phyloP scores from a whole-genome alignment of 2,888 invertebrate species.

The Altica lythri region DNA sequence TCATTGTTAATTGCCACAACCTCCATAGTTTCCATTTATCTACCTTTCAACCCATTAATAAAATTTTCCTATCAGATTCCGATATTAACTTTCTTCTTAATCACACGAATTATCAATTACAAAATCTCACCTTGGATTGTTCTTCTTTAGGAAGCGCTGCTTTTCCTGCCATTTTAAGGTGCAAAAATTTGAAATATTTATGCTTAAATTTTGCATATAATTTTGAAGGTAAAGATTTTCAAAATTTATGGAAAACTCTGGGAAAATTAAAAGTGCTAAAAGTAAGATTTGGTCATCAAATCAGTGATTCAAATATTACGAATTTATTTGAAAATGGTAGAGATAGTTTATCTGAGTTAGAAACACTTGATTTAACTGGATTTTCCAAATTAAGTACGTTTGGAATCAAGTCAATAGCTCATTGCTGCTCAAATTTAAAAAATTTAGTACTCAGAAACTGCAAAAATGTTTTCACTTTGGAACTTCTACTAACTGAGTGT shows the following conservation, averaged over 20 bases:
- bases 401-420: constrained; percentile 26
- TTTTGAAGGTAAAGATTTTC: constrained; percentile 29
- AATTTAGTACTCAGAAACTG: constrained; percentile 29
- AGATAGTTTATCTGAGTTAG: constrained; percentile 20
- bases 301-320: constrained; percentile 23
- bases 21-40: constrained; percentile 32
- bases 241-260: constrained; percentile 30
- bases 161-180: constrained; percentile 25
- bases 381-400: constrained; percentile 26
- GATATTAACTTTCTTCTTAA: constrained; percentile 29
- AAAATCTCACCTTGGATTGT: constrained; percentile 31
- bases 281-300: constrained; percentile 29
- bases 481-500: constrained; percentile 21
- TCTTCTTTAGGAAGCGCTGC: constrained; percentile 28
- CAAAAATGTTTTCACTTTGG: constrained; percentile 24
- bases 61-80: constrained; percentile 21
- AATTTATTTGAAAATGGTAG: constrained; percentile 26
- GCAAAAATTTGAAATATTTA: constrained; percentile 29
- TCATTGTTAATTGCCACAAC: constrained; percentile 28
- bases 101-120: constrained; percentile 24
- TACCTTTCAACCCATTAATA: constrained; percentile 28
- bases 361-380: constrained; percentile 33
- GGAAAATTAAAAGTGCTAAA: constrained; percentile 24
- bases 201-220: constrained; percentile 35
- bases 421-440: constrained; percentile 28